Conservation (phyloP, 2,888 invertebrate species). For the Branchipolynoe longqiensis region DNA sequence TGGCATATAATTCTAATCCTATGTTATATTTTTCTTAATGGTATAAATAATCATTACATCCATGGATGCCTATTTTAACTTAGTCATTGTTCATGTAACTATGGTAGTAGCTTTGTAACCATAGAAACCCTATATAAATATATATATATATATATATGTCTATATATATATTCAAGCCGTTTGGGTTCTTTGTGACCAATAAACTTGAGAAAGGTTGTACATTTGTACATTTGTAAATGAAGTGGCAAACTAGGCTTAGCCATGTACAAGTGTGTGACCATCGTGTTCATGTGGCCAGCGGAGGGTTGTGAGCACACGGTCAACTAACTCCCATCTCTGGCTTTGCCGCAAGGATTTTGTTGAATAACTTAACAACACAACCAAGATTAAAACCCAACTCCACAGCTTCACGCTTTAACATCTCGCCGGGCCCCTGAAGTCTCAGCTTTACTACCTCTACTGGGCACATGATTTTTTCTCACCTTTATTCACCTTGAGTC, state of each 20-base stretch:
- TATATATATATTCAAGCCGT: constrained; percentile 53
- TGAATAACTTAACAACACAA: neutral
- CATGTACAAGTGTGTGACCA: constrained; percentile 48
- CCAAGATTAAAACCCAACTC: neutral
- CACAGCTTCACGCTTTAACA: constrained; percentile 36
- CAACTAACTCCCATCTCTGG: no score
- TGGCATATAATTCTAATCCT: constrained; percentile 51
- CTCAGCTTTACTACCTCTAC: no score
- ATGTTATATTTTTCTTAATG: constrained; percentile 59
- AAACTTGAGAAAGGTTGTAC: constrained; percentile 55
- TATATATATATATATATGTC: constrained; percentile 29
- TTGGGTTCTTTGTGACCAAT: constrained; percentile 41
- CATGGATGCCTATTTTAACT: constrained; percentile 52
- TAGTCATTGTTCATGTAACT: constrained; percentile 38
- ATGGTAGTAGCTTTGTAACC: constrained; percentile 56
- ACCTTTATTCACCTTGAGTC: constrained; percentile 34
- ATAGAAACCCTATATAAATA: constrained; percentile 42
- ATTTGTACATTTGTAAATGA: constrained; percentile 61
- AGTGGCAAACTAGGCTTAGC: constrained; percentile 29
- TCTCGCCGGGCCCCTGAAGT: constrained; percentile 1
- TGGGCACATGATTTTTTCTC: constrained; percentile 55
- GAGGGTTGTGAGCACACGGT: neutral
- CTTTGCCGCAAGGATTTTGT: no score
- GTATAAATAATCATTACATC: constrained; percentile 51
- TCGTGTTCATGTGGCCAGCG: constrained; percentile 46